Conservation (phyloP, 2,797 vertebrate genomes). For the Oryzias dopingdopingensis region DNA sequence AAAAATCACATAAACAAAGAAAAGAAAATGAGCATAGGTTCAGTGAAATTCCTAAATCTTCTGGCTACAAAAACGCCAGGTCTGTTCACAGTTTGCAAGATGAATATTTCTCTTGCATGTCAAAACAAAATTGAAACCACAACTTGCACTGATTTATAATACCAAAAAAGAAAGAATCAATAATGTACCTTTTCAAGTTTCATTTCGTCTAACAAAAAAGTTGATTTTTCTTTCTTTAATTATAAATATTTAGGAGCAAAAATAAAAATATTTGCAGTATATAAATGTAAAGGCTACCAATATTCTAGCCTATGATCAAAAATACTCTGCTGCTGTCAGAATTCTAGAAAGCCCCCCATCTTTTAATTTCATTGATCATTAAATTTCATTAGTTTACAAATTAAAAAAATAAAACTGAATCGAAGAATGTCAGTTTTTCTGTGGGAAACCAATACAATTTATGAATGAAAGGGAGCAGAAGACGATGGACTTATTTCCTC, state of each 20-base stretch:
- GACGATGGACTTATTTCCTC: too few relatives aligned
- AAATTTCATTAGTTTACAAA: too few relatives aligned
- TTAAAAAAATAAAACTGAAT: too few relatives aligned
- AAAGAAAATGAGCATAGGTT: neutral
- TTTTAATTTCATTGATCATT: neutral
- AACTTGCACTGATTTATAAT: neutral
- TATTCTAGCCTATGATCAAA: constrained; percentile 39
- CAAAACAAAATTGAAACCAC: neutral
- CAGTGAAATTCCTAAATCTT: neutral
- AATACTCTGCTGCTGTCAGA: constrained; percentile 29
- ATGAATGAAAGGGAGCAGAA: too few relatives aligned
- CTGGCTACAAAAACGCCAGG: neutral
- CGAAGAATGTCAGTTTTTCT: too few relatives aligned
- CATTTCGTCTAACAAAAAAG: too few relatives aligned
- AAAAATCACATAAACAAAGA: constrained; percentile 29
- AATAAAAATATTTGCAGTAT: neutral
- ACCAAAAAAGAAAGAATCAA: neutral
- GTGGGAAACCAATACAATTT: too few relatives aligned
- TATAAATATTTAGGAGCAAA: neutral
- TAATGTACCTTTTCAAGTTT: neutral
- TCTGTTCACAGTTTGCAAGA: constrained; percentile 3
- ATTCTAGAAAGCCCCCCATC: constrained; percentile 24
- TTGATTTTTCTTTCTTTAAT: neutral
- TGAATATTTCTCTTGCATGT: neutral
- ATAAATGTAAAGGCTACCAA: neutral